Percentiles rank a stretch among this genome's conserved stretches.
phyloP scores from a whole-genome alignment of 2,113 vertebrate genomes.

The Urocynchramus pylzowi region DNA sequence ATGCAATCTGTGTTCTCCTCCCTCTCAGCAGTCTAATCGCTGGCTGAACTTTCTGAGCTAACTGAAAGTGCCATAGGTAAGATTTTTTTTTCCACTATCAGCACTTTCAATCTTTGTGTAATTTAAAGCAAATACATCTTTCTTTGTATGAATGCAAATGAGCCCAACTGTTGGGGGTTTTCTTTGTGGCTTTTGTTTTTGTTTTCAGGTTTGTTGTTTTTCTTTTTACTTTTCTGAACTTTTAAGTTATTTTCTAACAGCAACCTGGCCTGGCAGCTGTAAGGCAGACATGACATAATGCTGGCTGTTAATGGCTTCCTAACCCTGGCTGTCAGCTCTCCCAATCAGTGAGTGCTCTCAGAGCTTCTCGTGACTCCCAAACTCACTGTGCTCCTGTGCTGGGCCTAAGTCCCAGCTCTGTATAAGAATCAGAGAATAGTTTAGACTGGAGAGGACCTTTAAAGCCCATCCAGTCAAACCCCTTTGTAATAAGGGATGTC shows the following conservation, averaged over 20 bases:
- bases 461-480: background rate
- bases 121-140: conserved; percentile 50
- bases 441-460: background rate
- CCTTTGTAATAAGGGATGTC: background rate
- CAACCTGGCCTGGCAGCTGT: background rate
- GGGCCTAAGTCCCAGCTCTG: background rate
- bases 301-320: background rate
- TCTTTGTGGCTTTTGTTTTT: background rate
- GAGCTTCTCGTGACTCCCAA: background rate
- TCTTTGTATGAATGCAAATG: conserved; percentile 3
- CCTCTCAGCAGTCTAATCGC: conserved; percentile 30
- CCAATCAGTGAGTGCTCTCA: background rate
- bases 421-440: background rate
- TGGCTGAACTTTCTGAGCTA: conserved; percentile 54
- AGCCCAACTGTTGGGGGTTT: conserved; percentile 11
- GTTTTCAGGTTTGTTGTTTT: background rate
- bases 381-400: background rate
- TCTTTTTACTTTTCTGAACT: background rate
- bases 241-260: background rate
- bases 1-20: conserved; percentile 28
- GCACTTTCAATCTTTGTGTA: conserved; percentile 33
- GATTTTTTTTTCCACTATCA: conserved; percentile 31
- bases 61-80: conserved; percentile 59
- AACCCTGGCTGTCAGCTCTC: background rate
- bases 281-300: background rate